Percentiles rank a stretch among this genome's conserved stretches.
Conservation (phyloP, 2,797 vertebrate genomes). For the Columba guinea region DNA sequence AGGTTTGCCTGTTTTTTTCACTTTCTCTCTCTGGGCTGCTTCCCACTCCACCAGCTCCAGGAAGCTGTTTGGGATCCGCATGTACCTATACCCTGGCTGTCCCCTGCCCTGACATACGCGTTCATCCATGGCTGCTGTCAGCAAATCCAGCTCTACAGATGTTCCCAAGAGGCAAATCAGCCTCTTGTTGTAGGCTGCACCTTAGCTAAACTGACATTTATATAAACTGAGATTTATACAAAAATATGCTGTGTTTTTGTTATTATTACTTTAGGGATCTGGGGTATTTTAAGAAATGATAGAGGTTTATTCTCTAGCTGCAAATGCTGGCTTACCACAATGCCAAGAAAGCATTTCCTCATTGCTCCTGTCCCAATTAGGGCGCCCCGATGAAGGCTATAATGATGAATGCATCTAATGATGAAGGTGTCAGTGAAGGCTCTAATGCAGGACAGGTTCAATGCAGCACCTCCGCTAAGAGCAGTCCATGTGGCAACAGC, state of each 20-base stretch:
- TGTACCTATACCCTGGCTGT: neutral
- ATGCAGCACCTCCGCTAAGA: neutral
- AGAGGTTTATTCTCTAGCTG: neutral
- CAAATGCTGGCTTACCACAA: neutral
- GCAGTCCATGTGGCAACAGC: neutral
- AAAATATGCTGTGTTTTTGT: neutral
- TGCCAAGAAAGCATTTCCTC: neutral
- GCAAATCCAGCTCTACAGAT: neutral
- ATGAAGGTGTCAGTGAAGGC: neutral
- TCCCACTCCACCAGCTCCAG: neutral
- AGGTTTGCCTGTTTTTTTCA: neutral
- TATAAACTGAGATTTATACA: neutral
- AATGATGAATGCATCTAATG: neutral
- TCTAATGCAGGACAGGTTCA: neutral
- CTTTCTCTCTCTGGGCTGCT: neutral
- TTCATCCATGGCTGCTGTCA: neutral
- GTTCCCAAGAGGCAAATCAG: neutral
- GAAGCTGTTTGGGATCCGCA: fast-evolving
- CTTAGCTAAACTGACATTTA: neutral
- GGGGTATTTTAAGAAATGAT: neutral
- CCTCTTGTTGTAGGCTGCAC: neutral
- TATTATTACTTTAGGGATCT: neutral
- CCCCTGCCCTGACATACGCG: neutral
- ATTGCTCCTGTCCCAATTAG: neutral
- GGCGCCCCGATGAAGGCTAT: neutral